A percentile compares a stretch with the other conserved stretches of the same genome.
Conservation (phyloP, 2,797 vertebrate species). For the Mus spretus region DNA sequence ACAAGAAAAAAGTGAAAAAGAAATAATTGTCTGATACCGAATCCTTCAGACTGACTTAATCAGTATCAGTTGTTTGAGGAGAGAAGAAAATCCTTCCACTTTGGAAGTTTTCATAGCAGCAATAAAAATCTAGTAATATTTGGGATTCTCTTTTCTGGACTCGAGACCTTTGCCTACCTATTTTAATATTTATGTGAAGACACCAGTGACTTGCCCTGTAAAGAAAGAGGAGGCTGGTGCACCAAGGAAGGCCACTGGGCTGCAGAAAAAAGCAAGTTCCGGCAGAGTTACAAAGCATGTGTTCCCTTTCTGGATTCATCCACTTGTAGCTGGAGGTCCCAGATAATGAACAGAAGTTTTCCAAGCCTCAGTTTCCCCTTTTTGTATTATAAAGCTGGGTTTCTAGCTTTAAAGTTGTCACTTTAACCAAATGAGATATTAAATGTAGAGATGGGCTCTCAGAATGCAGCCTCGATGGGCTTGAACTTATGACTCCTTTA, state of each 20-base stretch:
- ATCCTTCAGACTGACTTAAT: neutral
- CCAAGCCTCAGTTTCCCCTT: neutral
- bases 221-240: neutral
- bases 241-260: neutral
- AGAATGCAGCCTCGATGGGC: too few species aligned
- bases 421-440: neutral
- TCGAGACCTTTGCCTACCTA: neutral
- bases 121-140: neutral
- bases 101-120: neutral
- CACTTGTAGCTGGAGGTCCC: neutral
- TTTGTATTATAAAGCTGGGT: neutral
- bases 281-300: neutral
- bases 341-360: neutral
- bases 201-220: neutral
- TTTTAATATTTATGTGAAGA: conserved; percentile 21
- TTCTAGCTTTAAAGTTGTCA: neutral
- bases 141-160: neutral
- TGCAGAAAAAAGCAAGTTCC: neutral
- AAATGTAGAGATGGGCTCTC: neutral
- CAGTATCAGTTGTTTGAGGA: conserved; percentile 1
- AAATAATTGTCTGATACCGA: conserved; percentile 6
- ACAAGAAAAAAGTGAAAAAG: neutral
- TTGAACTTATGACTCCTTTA: neutral
- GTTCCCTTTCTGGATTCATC: neutral
- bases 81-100: neutral